Conservation (phyloP, 2,113 vertebrate genomes). For the Carettochelys insculpta region DNA sequence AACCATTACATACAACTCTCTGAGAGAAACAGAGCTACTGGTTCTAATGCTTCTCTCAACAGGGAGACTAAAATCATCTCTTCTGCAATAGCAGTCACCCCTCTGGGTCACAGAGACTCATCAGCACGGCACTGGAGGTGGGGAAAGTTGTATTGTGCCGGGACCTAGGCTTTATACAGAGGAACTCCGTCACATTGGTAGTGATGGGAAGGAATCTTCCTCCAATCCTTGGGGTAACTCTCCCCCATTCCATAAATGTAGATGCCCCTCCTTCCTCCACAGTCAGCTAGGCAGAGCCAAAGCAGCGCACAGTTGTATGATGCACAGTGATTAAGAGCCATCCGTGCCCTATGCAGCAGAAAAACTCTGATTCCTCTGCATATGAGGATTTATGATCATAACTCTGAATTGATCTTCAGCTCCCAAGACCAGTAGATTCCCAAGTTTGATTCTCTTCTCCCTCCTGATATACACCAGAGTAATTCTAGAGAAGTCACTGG, state of each 20-base stretch:
- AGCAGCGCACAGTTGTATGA: neutral
- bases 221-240: neutral
- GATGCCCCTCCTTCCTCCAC: neutral
- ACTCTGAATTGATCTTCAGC: neutral
- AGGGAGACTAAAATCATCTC: neutral
- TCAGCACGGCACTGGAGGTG: neutral
- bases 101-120: neutral
- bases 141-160: neutral
- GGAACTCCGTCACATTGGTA: neutral
- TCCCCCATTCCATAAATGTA: neutral
- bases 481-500: neutral
- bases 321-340: neutral
- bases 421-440: neutral
- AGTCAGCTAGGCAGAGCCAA: neutral
- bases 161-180: neutral
- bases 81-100: neutral
- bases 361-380: neutral
- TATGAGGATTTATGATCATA: neutral
- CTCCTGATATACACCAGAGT: neutral
- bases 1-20: neutral
- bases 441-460: neutral
- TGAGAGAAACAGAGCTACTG: neutral
- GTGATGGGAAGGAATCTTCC: neutral
- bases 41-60: neutral
- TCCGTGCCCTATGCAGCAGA: neutral